These are phyloP conservation scores for Echinops telfairi DNA, from an alignment of 2,113 vertebrate genomes.

Conservation along the genomic window DNA sequence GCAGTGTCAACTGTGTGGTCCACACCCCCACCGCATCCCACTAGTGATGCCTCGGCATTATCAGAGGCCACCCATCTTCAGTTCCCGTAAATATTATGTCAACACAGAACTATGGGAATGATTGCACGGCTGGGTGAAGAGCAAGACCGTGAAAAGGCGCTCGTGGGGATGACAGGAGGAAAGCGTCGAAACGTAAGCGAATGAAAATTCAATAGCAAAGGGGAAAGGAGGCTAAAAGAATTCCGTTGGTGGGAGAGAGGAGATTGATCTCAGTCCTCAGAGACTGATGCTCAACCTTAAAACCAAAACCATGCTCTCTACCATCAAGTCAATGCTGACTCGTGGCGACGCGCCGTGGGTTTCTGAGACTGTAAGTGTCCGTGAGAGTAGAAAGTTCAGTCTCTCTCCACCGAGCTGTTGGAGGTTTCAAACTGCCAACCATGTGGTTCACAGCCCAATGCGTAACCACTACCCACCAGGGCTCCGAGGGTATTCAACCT, in stretches of 20 bases:
- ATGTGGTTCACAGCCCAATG: no score
- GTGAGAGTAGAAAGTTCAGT: no score
- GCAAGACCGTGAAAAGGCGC: conserved; percentile 49
- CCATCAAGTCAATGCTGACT: no score
- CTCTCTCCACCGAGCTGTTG: no score
- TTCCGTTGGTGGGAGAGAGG: neutral
- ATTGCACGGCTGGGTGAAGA: conserved; percentile 67
- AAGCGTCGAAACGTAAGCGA: conserved; percentile 28
- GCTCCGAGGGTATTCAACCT: no score
- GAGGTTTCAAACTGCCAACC: no score
- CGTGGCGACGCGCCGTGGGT: no score
- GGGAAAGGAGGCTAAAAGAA: conserved; percentile 20
- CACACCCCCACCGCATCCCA: neutral
- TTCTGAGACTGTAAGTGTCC: no score
- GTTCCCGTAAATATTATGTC: conserved; percentile 80
- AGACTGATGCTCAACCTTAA: neutral
- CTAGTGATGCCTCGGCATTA: neutral
- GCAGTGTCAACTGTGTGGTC: neutral
- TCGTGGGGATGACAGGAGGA: conserved; percentile 47
- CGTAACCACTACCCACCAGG: no score
- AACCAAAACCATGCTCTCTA: no score
- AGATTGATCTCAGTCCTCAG: neutral
- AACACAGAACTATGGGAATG: conserved; percentile 77
- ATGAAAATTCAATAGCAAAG: conserved; percentile 50
- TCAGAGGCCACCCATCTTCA: conserved; percentile 73